phyloP scores from a whole-genome alignment of 2,888 invertebrate genomes.

The Rugalucina vietnamica region DNA sequence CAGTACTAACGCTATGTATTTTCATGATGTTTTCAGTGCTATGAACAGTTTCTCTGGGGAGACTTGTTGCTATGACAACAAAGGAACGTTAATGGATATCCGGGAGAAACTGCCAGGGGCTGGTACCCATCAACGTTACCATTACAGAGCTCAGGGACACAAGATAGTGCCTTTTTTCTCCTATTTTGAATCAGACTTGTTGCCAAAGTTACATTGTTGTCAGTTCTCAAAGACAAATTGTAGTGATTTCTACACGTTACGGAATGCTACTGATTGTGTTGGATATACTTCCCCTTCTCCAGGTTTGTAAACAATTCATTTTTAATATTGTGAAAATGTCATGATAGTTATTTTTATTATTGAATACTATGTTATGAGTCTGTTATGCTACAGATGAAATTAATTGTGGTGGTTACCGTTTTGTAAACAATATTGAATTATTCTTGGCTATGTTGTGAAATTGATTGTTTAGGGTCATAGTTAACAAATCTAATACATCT shows the following conservation, averaged over 20 bases:
- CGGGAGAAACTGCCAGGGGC: conserved; percentile 60
- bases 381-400: too few relatives aligned
- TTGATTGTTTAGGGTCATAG: too few relatives aligned
- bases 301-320: too few relatives aligned
- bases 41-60: conserved; percentile 58
- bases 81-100: conserved; percentile 72
- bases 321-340: too few relatives aligned
- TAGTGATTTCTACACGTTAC: conserved; percentile 59
- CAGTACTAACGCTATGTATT: not conserved
- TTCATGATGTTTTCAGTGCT: conserved; percentile 44
- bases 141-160: conserved; percentile 70
- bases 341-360: too few relatives aligned
- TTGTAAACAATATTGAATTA: too few relatives aligned
- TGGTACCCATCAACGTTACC: conserved; percentile 72
- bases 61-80: conserved; percentile 72
- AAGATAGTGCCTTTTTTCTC: conserved; percentile 73
- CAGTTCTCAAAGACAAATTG: conserved; percentile 68
- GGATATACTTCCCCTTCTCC: conserved; percentile 73
- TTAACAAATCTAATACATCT: too few relatives aligned
- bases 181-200: conserved; percentile 73
- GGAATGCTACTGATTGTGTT: conserved; percentile 70
- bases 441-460: too few relatives aligned
- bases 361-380: too few relatives aligned
- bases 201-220: conserved; percentile 77
- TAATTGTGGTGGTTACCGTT: too few relatives aligned